Percentiles rank a stretch among this genome's conserved stretches.
Conservation (phyloP, 2,888 invertebrate species). For the Bembecia ichneumoniformis region DNA sequence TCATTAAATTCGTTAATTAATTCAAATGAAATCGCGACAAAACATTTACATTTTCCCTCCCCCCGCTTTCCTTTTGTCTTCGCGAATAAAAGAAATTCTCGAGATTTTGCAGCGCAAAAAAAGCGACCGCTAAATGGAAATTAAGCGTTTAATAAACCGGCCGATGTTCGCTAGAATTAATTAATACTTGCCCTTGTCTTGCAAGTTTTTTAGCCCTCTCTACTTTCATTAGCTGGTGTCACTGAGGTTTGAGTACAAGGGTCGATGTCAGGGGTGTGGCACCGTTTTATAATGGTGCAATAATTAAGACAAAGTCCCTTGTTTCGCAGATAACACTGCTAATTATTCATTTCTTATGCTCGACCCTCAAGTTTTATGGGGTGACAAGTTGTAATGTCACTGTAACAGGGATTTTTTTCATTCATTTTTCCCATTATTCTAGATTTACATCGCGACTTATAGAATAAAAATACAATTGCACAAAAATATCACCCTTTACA, state of each 20-base stretch:
- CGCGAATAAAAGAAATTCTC: slow-evolving; percentile 44
- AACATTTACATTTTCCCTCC: slow-evolving; percentile 57
- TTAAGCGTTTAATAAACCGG: slow-evolving; percentile 62
- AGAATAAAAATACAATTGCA: no score
- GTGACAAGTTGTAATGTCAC: slow-evolving; percentile 43
- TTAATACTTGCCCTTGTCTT: slow-evolving; percentile 59
- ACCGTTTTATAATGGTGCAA: slow-evolving; percentile 55
- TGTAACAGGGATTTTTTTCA: background rate
- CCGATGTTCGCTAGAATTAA: slow-evolving; percentile 55
- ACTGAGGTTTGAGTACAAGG: slow-evolving; percentile 26
- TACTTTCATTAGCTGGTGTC: slow-evolving; percentile 47
- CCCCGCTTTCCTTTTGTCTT: slow-evolving; percentile 47
- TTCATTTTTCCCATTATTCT: background rate
- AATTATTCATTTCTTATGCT: slow-evolving; percentile 57
- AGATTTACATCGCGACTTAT: background rate
- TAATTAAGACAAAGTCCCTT: slow-evolving; percentile 66
- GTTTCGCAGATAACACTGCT: slow-evolving; percentile 48
- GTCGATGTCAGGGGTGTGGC: slow-evolving; percentile 39
- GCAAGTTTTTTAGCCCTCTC: slow-evolving; percentile 48
- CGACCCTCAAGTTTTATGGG: slow-evolving; percentile 53
- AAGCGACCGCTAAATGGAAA: slow-evolving; percentile 56
- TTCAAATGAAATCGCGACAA: slow-evolving; percentile 69
- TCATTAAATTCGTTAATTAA: slow-evolving; percentile 71
- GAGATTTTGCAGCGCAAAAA: slow-evolving; percentile 37
- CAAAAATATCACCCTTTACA: no score